phyloP scores from a whole-genome alignment of 1,140 invertebrate genomes.

The Cydia strobilella region DNA sequence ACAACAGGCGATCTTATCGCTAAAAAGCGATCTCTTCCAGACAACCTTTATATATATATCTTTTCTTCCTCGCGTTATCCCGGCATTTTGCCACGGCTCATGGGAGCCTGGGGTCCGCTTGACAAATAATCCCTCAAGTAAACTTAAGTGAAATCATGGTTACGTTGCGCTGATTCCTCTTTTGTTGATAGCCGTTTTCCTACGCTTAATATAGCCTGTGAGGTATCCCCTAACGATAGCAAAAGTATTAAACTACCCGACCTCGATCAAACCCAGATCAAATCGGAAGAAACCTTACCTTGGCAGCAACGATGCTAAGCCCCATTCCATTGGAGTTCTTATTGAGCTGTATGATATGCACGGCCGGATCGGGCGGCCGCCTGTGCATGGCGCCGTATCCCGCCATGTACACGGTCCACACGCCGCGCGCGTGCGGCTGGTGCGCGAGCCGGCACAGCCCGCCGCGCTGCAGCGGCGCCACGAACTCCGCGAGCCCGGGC shows the following conservation, averaged over 20 bases:
- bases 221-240: neutral
- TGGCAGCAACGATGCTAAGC: constrained; percentile 95
- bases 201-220: no score
- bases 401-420: constrained; percentile 97
- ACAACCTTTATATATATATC: no score
- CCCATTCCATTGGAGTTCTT: constrained; percentile 96
- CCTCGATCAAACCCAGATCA: no score
- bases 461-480: constrained; percentile 91
- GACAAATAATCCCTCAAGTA: no score
- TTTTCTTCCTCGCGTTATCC: no score
- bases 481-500: constrained; percentile 94
- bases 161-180: no score
- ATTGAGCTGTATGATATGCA: constrained; percentile 93
- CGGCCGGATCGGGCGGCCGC: constrained; percentile 81
- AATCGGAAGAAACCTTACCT: constrained; percentile 81
- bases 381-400: constrained; percentile 78
- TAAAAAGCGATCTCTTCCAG: no score
- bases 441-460: constrained; percentile 93
- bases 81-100: no score
- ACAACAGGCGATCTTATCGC: no score
- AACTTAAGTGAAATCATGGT: no score
- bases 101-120: no score
- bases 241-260: neutral
- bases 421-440: constrained; percentile 93
- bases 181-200: no score